phyloP scores from a whole-genome alignment of 2,888 invertebrate species.

The Ariolimax columbianus region DNA sequence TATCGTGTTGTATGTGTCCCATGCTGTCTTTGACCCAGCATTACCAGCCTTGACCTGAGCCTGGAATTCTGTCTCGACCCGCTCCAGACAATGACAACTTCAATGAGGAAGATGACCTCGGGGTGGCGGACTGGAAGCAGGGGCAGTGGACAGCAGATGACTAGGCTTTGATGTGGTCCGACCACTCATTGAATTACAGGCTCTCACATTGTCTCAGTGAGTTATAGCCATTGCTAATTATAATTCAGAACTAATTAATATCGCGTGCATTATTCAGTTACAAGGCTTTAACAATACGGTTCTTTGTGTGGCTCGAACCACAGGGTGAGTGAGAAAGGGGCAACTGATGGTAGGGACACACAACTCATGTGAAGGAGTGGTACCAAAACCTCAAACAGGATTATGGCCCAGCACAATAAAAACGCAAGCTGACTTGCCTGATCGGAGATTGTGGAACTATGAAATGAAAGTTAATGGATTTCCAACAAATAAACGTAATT shows the following conservation, averaged over 20 bases:
- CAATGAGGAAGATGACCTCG: neutral
- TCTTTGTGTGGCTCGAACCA: neutral
- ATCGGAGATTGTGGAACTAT: too few species aligned
- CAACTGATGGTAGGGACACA: too few species aligned
- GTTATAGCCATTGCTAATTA: slow-evolving; percentile 41
- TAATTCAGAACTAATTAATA: slow-evolving; percentile 36
- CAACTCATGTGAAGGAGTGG: too few species aligned
- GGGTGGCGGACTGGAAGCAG: too few species aligned
- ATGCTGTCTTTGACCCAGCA: neutral
- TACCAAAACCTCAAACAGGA: too few species aligned
- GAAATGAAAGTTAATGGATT: too few species aligned
- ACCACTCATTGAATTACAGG: slow-evolving; percentile 38
- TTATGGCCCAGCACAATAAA: too few species aligned
- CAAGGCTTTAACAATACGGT: neutral
- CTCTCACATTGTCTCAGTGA: slow-evolving; percentile 40
- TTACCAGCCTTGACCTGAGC: neutral
- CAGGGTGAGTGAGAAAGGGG: neutral
- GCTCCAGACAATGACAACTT: neutral
- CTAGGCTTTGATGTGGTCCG: slow-evolving; percentile 30
- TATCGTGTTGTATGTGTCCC: neutral
- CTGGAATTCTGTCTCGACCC: neutral
- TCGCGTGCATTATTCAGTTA: slow-evolving; percentile 34
- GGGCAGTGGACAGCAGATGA: slow-evolving; percentile 25
- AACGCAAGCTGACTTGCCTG: too few species aligned
- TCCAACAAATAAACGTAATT: too few species aligned